Evolutionary conservation across 2,888 invertebrate species (phyloP).

Genomic region (Agrenia bidenticulata): DNA sequence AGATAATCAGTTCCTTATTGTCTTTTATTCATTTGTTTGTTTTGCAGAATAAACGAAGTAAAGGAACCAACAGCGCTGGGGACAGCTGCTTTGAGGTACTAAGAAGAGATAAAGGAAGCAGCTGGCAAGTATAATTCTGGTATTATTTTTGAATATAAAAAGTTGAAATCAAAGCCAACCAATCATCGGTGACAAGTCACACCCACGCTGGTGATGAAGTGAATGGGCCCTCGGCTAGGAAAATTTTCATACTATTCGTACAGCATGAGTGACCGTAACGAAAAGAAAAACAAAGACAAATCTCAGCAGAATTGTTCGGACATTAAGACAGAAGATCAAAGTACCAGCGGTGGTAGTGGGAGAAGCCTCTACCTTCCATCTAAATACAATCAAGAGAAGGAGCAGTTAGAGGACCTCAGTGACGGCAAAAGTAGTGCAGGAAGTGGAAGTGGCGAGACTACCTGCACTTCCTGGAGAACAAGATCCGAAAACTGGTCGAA

Average conservation of each 20-base stretch:
- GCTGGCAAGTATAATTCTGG: too few species aligned
- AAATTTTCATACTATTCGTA: constrained; percentile 45
- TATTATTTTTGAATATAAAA: too few species aligned
- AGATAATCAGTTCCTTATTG: too few species aligned
- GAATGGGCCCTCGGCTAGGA: constrained; percentile 52
- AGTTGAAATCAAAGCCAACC: too few species aligned
- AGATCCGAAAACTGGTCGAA: constrained; percentile 47
- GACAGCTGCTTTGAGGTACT: too few species aligned
- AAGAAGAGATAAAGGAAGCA: too few species aligned
- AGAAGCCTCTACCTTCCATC: not conserved
- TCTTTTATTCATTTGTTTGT: too few species aligned
- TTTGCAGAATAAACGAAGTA: too few species aligned
- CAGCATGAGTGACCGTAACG: constrained; percentile 44
- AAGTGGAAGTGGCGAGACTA: constrained; percentile 45
- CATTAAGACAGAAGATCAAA: constrained; percentile 7
- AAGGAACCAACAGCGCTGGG: too few species aligned
- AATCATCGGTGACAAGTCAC: too few species aligned
- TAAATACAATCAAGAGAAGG: constrained; percentile 19
- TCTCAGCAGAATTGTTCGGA: constrained; percentile 29
- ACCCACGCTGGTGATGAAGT: constrained; percentile 22
- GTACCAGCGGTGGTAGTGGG: not conserved
- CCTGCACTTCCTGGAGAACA: constrained; percentile 45
- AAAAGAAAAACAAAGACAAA: not conserved
- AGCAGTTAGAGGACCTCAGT: constrained; percentile 37
- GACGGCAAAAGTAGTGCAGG: constrained; percentile 49